Evolutionary conservation across 2,113 vertebrate genomes (phyloP), one percentile per base, ranked within the genome.

Genomic region (Malurus cyaneus): DNA sequence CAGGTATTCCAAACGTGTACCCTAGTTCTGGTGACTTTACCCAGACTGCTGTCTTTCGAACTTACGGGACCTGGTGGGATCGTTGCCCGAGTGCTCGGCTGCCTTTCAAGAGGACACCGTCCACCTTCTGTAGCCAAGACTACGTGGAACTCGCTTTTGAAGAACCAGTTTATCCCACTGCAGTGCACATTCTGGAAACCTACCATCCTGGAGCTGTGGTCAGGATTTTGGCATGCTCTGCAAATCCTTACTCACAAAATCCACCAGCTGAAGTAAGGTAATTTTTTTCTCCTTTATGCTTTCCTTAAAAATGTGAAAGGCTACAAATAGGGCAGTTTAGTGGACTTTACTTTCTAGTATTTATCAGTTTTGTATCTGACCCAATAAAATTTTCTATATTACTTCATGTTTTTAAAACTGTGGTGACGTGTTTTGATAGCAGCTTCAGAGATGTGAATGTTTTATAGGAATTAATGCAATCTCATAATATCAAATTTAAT

Each of bases 21-120:
- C 99, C 99, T 34, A 99, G 99, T 97, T 99, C 99, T 16, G 99
- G 99, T 41, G 99, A 99, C 97, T 99, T 99, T 57, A 99, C 99
- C 23, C 99, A 99, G 97, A 99, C 99, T 1, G 99, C 99, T 3
- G 99, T 99, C 42, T 99, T 99, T 96, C 98, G 99, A 93, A 99
- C 98, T 79, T 99, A 99, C 0, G 99, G 99, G 20, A 98, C 96
- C 1, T 99, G 99, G 99, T 99, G 99, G 99, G 98, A 99, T 97
- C 98, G 98, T 50, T 99, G 99, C 86, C 98, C 98, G 26, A 99
- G 99, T 4, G 97, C 98, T 32, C 97, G 98, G 3, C 94, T 97
- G 89, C 98, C 98, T 2, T 99, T 99, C 97, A 98, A 96, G 36
- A 98, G 98, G 94, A 99, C 97, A 0, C 98, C 99, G 0, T 96